Base-by-base conservation (phyloP, 2,888 invertebrate species). In the Drymonia ruficornis region DNA sequence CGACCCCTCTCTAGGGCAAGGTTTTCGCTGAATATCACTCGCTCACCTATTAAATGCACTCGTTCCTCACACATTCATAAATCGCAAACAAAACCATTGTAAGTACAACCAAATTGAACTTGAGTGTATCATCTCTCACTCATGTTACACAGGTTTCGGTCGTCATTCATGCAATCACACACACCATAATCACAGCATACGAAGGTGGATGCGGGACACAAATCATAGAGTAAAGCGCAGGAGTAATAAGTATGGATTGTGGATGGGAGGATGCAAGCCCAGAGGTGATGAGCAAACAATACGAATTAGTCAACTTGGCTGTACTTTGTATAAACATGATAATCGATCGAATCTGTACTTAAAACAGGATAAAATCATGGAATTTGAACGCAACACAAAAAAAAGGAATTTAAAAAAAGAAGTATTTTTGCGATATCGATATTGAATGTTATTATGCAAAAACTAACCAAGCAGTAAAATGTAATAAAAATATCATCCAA, bases 21-120 rank as follows among this genome's bases (percentile, higher is more conserved):
- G 68, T 83, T 83, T 88, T 91, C 91, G 91, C 91, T 91, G 91
- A 91, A 90, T 83, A 81, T 91, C 91, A 81, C 91, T 91, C 91
- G 80, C 76, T 85, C 89, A 89, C 91, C 87, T 72, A 67, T 73
- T 60, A 74, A 70, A 61, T 67, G 23, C 19, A 18, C 74, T 65
- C 65, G 52, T 63, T 63, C 57, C 65, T 55, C 85, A 74, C 72
- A 76, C 87, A 81, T 71, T 71, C 84, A 64, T 67, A 68, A 76
- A 86, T 80, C 86, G 87, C 87, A 89, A 88, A 85, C 87, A 84
- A 83, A 70, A 78, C 63, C 70, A 63, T 67, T 65, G 67, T 79
- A 83, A 90, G 89, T 91, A 90, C 90, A 90, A 90, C 88, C 91
- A 89, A 89, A 88, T 89, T 84, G 85, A 83, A 76, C 72, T 69